phyloP scores from a whole-genome alignment of 23 tunicate species.

The Trididemnum clinides region DNA sequence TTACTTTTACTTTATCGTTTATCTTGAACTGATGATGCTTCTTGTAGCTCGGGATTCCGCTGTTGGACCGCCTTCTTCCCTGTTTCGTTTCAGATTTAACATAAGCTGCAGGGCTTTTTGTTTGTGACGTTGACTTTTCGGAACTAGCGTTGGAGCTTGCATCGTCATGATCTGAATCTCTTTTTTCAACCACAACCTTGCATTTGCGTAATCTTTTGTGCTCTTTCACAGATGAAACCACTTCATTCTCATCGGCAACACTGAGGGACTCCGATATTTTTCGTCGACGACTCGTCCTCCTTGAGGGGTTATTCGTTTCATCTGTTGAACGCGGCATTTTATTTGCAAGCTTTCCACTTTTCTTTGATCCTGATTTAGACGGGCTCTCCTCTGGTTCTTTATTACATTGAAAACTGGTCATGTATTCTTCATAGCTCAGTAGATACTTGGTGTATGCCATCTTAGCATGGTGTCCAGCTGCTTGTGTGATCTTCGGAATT shows the following conservation, averaged over 20 bases:
- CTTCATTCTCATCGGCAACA: conserved; percentile 37
- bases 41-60: conserved; percentile 16
- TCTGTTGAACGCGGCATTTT: conserved; percentile 13
- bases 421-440: conserved; percentile 75
- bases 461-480: conserved; percentile 84
- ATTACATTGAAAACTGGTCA: conserved; percentile 31
- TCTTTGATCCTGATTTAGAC: neutral
- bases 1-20: conserved; percentile 66
- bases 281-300: conserved; percentile 37
- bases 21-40: conserved; percentile 36
- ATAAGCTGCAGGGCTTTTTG: neutral
- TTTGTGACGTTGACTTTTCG: conserved; percentile 35
- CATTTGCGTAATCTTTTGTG: conserved; percentile 26
- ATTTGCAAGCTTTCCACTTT: neutral
- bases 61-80: conserved; percentile 45
- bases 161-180: conserved; percentile 59
- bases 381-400: neutral
- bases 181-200: conserved; percentile 4
- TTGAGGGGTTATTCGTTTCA: neutral
- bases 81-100: neutral
- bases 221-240: neutral
- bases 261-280: conserved; percentile 45
- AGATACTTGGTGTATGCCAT: conserved; percentile 83
- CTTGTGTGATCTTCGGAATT: conserved; percentile 78
- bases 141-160: conserved; percentile 59